Conservation (phyloP, 2,888 invertebrate genomes). For the Mythimna loreyi region DNA sequence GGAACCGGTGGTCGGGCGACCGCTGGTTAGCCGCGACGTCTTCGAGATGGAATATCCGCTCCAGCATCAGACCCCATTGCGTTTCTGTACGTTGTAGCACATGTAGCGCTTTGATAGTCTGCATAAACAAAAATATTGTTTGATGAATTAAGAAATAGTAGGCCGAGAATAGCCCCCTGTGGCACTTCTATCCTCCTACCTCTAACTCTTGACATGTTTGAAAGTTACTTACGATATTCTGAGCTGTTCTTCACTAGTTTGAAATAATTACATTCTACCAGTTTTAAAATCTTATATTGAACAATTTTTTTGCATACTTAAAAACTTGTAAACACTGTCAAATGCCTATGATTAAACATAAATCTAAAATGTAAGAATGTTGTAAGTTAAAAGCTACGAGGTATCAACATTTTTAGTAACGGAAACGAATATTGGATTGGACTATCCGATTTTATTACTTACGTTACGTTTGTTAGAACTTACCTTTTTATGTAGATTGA, state of each 20-base stretch:
- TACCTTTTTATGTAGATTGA: conserved; percentile 97
- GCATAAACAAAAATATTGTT: neutral
- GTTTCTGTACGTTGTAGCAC: conserved; percentile 98
- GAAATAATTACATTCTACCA: neutral
- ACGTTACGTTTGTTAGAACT: conserved; percentile 11
- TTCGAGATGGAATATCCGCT: conserved; percentile 95
- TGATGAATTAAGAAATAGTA: neutral
- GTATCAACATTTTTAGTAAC: no score
- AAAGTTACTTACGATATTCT: neutral
- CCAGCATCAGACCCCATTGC: conserved; percentile 97
- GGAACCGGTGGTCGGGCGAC: conserved; percentile 90
- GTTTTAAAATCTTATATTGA: neutral
- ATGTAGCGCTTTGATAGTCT: conserved; percentile 97
- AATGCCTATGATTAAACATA: neutral
- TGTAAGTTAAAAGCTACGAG: no score
- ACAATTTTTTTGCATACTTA: no score
- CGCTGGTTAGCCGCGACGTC: conserved; percentile 95
- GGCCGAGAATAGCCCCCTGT: conserved; percentile 13
- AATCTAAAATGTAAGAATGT: no score
- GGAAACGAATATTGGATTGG: no score
- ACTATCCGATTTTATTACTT: no score
- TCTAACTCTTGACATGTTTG: neutral
- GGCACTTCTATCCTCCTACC: neutral
- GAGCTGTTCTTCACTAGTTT: neutral
- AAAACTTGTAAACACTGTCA: neutral